Evolutionary conservation across 2,113 vertebrate species (phyloP), one percentile per base, ranked within the genome.

Genomic region (Apodemus sylvaticus): DNA sequence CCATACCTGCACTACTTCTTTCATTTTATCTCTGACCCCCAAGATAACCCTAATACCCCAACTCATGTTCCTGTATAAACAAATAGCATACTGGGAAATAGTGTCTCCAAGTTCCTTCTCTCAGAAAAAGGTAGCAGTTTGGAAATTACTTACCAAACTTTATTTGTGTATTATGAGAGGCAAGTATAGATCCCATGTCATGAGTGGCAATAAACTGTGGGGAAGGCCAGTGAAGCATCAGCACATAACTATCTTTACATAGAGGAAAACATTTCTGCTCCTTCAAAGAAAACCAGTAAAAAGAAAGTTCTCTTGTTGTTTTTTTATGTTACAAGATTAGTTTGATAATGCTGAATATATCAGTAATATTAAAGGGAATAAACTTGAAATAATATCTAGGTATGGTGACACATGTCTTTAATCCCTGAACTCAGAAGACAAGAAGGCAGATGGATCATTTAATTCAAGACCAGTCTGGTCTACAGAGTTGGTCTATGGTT

Each of bases 301-400:
- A 71, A 85, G 81, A 19, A 79, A 89, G 19, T 92, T 89, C 22
- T 71, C 1, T 10, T 66, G 20, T 82, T 55, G 5, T 29, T 85
- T 90, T 95, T 90, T 53, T 22, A 74, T 48, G 64, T 92, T 76
- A 90, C 13, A 19, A 58, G 24, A 53, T 79, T 81, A 78, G 45
- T 48, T 83, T 94, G 53, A 70, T 70, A 82, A 39, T 89, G 3
- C 19, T 71, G 73, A 82, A 91, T 77, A 70, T 73, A 78, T 66
- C 86, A 64, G 71, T 90, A 87, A 71, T n/a, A 4, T 20, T 87
- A 34, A 89, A 96, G 55, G 48, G 29, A 90, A 78, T 79, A 95
- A 82, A 4, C 39, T 36, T 8, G 11, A n/a, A 81, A 81, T 12
- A 13, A 5, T 58, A 19, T n/a, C 34, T 58, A n/a, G 19, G 53